Conservation (phyloP, 2,113 vertebrate genomes). For the Prionailurus bengalensis region DNA sequence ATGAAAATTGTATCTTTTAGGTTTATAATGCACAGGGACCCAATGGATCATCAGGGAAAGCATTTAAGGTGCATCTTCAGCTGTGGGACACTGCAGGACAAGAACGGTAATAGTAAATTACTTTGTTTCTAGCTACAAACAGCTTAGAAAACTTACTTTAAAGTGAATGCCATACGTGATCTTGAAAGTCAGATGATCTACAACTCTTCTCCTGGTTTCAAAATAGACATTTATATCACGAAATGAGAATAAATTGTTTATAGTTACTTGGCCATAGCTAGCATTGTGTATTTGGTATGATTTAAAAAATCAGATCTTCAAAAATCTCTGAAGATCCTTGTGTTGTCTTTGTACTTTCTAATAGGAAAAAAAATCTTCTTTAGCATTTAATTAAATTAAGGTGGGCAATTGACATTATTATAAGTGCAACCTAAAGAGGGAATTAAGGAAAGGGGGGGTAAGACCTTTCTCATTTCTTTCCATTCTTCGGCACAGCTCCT, state of each 20-base stretch:
- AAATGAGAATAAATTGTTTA: neutral
- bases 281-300: neutral
- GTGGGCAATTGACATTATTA: neutral
- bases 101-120: constrained; percentile 91
- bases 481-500: neutral
- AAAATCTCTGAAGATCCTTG: neutral
- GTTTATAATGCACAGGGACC: constrained; percentile 92
- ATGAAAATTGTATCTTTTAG: constrained; percentile 82
- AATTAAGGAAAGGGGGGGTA: neutral
- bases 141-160: neutral
- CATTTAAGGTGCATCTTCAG: constrained; percentile 97
- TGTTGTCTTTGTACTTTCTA: neutral
- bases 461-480: neutral
- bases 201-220: neutral
- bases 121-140: constrained; percentile 30
- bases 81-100: constrained; percentile 99
- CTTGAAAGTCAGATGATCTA: neutral
- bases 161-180: neutral
- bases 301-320: constrained; percentile 14
- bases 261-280: neutral
- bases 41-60: constrained; percentile 93
- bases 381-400: neutral
- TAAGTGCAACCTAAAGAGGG: neutral
- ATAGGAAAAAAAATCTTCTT: neutral
- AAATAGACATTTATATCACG: neutral